A percentile compares a stretch with the other conserved stretches of the same genome.
phyloP scores from a whole-genome alignment of 1,140 invertebrate species.

The Drepana arcuata region DNA sequence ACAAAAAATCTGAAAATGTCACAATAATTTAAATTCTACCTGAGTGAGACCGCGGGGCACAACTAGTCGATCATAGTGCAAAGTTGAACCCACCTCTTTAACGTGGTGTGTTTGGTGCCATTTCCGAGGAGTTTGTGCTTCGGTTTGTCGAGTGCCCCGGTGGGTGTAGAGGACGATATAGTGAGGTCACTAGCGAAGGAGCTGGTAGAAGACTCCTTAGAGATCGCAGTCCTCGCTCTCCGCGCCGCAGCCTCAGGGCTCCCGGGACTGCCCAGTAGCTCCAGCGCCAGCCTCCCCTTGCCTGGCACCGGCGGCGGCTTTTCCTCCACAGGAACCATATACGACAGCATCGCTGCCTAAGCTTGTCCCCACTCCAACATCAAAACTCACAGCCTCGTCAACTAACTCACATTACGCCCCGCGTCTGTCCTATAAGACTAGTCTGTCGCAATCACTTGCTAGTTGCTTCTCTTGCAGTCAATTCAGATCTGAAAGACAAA shows the following conservation, averaged over 20 bases:
- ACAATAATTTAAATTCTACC: no score
- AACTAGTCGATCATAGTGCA: no score
- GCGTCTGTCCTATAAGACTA: no score
- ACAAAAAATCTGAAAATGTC: no score
- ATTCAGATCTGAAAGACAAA: conserved; percentile 33
- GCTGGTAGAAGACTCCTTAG: conserved; percentile 73
- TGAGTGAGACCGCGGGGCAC: no score
- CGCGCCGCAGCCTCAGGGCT: conserved; percentile 42
- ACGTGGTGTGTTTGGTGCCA: conserved; percentile 74
- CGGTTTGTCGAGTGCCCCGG: conserved; percentile 69
- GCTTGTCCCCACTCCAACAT: conserved; percentile 14
- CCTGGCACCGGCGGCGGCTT: conserved; percentile 73
- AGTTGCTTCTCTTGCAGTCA: no score
- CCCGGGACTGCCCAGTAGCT: conserved; percentile 45
- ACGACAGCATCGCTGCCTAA: conserved; percentile 74
- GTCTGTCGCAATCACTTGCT: no score
- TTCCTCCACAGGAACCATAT: conserved; percentile 77
- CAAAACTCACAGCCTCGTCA: conserved; percentile 8
- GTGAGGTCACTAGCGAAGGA: conserved; percentile 73
- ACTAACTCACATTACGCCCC: no score
- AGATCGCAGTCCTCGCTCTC: conserved; percentile 50
- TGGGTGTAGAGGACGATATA: conserved; percentile 72
- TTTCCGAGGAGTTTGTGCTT: conserved; percentile 73
- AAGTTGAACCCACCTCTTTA: conserved; percentile 79
- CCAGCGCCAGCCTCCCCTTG: conserved; percentile 68